Evolutionary conservation across 2,888 invertebrate genomes (phyloP), one percentile per base, ranked within the genome.

Genomic region (Sarcophaga subvicina): DNA sequence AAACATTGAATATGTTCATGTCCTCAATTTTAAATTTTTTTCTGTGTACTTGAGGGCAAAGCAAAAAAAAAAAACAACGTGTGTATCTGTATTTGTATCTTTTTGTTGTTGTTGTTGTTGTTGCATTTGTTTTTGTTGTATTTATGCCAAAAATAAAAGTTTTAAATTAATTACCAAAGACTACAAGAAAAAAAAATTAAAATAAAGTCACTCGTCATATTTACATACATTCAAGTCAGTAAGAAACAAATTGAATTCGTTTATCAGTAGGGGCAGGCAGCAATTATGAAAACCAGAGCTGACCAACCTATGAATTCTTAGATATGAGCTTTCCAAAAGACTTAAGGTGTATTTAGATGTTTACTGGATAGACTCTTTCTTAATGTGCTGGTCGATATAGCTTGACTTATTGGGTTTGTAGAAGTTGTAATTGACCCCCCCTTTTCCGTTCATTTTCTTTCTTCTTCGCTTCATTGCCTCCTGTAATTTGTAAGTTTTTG

Each of bases 151-250:
- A 87, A 60, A 77, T 22, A 73, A 83, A 84, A 66, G 14, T 81
- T 78, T 70, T 82, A 72, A 82, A 87, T 84, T 87, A 84, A 87
- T 84, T 84, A 80, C 54, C 59, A 67, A 79, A 87, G 81, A 80
- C 87, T 84, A 69, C 71, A 84, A 70, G 75, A 62, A 80, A 83
- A 81, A 1, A 49, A 14, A 49, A 49, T 2, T 3, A 11, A 54
- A 17, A 78, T 76, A 76, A 75, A 83, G 75, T 70, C 81, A 79
- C 71, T 80, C 25, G 27, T 20, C 76, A 76, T 60, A 75, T 66
- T 49, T 72, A 45, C 22, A 79, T 70, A 45, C 22, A 79, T 70
- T 60, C 25, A 14, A 54, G 4, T 14, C 12, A 54, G 12, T 54
- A 54, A 14, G 54, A 54, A 54, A 54, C 17, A 54, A 12, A 17